A percentile compares a stretch with the other conserved stretches of the same genome.
Conservation (phyloP, 2,113 vertebrate species). For the Butorides virescens region DNA sequence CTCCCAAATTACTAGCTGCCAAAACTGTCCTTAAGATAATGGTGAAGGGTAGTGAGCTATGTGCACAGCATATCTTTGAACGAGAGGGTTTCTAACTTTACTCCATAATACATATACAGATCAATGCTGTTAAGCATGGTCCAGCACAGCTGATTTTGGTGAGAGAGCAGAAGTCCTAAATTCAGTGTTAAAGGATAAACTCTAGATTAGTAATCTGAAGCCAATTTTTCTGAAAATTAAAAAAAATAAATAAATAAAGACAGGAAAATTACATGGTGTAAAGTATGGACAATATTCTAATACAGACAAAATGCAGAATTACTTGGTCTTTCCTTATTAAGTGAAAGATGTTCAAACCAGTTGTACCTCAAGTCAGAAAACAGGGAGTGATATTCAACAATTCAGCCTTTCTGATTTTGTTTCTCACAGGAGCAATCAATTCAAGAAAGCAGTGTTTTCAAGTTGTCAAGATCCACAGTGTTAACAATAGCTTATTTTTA, state of each 20-base stretch:
- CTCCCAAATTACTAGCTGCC: neutral
- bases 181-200: neutral
- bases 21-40: neutral
- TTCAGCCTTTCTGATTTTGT: neutral
- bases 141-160: neutral
- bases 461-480: neutral
- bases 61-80: neutral
- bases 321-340: neutral
- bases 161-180: neutral
- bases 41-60: neutral
- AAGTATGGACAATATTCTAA: neutral
- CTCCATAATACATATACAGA: neutral
- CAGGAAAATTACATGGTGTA: neutral
- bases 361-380: neutral
- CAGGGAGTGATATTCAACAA: neutral
- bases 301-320: neutral
- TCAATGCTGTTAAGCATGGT: neutral
- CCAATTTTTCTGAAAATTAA: neutral
- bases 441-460: neutral
- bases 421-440: neutral
- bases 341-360: neutral
- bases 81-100: neutral
- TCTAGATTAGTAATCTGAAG: neutral
- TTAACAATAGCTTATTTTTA: slow-evolving; percentile 2
- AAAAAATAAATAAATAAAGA: neutral